A percentile compares a stretch with the other conserved stretches of the same genome.
These are phyloP conservation scores for Drusus annulatus DNA, from an alignment of 1,140 invertebrate genomes.

Conservation along the genomic window DNA sequence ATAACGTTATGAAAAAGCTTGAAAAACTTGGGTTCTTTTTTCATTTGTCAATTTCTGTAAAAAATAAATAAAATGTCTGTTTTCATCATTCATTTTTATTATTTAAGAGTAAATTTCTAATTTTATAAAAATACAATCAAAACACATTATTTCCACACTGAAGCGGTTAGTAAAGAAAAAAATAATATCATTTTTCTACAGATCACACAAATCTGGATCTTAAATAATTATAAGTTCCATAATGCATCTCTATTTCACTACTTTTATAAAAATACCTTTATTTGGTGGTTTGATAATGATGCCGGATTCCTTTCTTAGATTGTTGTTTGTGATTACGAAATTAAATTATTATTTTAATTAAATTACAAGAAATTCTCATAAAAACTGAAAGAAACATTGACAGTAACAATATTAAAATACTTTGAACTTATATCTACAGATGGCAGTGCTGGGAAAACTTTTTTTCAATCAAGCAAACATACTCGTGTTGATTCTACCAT, in stretches of 20 bases:
- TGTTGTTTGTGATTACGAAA: too few relatives aligned
- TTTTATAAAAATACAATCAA: background rate
- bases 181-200: background rate
- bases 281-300: too few relatives aligned
- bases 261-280: too few relatives aligned
- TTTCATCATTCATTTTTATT: constrained; percentile 1
- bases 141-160: constrained; percentile 10
- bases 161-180: background rate
- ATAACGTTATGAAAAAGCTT: too few relatives aligned
- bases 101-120: constrained; percentile 18
- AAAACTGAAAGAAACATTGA: too few relatives aligned
- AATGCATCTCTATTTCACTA: background rate
- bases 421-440: background rate
- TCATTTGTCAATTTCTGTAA: background rate
- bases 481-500: too few relatives aligned
- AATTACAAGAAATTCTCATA: too few relatives aligned
- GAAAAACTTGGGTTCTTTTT: too few relatives aligned
- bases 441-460: background rate
- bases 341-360: too few relatives aligned
- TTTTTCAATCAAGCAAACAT: background rate
- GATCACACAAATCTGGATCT: background rate
- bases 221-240: background rate
- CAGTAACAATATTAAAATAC: too few relatives aligned
- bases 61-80: background rate
- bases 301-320: too few relatives aligned